Evolutionary conservation across 2,888 invertebrate genomes (phyloP), one percentile per base, ranked within the genome.

Genomic region (Fragum sueziense): DNA sequence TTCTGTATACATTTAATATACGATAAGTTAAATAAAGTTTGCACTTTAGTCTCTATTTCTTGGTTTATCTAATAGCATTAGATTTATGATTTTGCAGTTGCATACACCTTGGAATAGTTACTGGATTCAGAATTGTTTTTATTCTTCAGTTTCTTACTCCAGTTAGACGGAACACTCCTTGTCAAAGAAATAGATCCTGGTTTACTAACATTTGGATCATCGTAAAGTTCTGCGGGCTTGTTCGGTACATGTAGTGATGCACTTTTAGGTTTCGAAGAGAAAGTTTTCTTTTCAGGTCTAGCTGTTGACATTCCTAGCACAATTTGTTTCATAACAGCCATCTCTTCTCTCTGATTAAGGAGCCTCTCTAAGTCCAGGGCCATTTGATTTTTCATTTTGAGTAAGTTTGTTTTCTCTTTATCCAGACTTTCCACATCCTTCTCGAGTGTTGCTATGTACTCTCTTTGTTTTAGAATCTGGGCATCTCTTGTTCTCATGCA

Each of bases 311-410:
- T 77, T 70, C 88, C 91, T 72, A 91, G 72, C 34, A 92, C 89
- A 7, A 91, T 91, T 68, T 92, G 91, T 71, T 92, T 92, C 91
- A 92, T 92, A 7, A 91, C 88, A 6, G 91, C 87, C 91, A 92
- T 91, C 78, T 92, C 92, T 89, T 92, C 91, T 82, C 88, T 87
- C 61, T 92, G 92, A 72, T 91, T 91, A 4, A 92, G 86, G 14
- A 92, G 81, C 71, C 91, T 82, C 74, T 92, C 92, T 72, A 92
- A 79, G 81, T 92, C 92, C 20, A 90, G 76, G 6, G 91, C 89
- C 91, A 92, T 89, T 80, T 91, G 90, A 73, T 92, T 92, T 76
- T 91, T 91, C 14, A 88, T 87, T 65, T 88, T 87, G 0, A 84
- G 79, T 54, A 92, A 69, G 4, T 87, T 87, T 41, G 67, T 77